Evolutionary conservation across 2,797 vertebrate genomes (phyloP).

Genomic region (Propithecus deckenii): DNA sequence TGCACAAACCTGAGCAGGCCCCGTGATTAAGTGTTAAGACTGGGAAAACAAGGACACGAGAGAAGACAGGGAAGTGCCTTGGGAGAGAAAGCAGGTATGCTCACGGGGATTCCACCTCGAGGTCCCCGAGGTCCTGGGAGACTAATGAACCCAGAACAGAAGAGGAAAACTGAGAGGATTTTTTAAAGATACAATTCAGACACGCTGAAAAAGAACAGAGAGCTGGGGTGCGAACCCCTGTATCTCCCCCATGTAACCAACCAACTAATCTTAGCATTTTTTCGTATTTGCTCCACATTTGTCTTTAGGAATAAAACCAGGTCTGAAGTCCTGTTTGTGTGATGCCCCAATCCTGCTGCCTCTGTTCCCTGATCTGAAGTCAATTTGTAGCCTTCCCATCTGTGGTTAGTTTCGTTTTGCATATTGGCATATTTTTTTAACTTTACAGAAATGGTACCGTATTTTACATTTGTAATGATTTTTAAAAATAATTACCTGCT

Average conservation of each 20-base stretch:
- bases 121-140: background rate
- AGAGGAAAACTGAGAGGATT: background rate
- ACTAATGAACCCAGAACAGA: background rate
- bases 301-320: background rate
- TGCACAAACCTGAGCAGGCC: background rate
- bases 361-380: background rate
- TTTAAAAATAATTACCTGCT: background rate
- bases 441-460: background rate
- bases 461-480: background rate
- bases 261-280: background rate
- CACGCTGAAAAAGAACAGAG: background rate
- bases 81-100: background rate
- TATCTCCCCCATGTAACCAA: background rate
- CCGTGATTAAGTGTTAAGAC: background rate
- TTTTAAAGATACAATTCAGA: background rate
- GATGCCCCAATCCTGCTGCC: rapidly evolving
- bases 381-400: background rate
- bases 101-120: background rate
- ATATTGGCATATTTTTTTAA: background rate
- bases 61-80: too few species aligned
- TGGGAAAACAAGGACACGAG: background rate
- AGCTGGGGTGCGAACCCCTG: background rate
- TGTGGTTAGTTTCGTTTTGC: background rate
- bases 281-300: background rate
- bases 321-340: background rate